Base-by-base conservation (phyloP, 2,888 invertebrate genomes). In the Biston stratarius region DNA sequence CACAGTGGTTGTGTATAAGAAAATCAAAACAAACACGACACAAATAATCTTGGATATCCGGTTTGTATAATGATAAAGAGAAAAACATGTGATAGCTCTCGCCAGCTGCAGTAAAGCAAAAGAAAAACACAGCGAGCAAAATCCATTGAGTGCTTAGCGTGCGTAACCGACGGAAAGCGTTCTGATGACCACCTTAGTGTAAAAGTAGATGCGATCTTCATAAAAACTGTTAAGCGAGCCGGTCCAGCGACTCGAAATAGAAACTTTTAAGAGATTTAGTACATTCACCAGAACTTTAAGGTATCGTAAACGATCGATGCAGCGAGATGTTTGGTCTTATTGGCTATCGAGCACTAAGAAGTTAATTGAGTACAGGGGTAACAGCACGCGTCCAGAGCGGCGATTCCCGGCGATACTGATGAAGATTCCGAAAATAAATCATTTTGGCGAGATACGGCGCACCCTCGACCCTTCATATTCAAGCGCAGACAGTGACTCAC, bases 201-300 rank as follows among this genome's bases (percentile, higher is more conserved):
- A 81, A 80, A 79, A 81, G 77, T 79, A 78, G 77, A 34, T 44
- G 58, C 77, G 77, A 82, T 83, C 79, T 81, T 79, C 64, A 83
- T 77, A 89, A 90, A 90, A 92, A 90, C 83, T 82, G 81, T 85
- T 89, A 86, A 89, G 86, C 86, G 82, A 79, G 78, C 76, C 85
- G 89, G 78, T 87, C 81, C 83, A 84, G 69, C 83, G 83, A 79
- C 77, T 88, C 82, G 77, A 90, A 90, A 89, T 89, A 90, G 87
- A 86, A 87, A 85, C 80, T 72, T 82, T 79, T 79, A 83, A 83
- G 80, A 80, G 70, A 79, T 77, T 78, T 71, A 79, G 78, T 79
- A 75, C 77, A 53, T 60, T 81, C 76, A 77, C 74, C 77, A 75
- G 82, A 79, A 83, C 81, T 84, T 80, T 73, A 76, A 80, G 80